A percentile compares a stretch with the other conserved stretches of the same genome.
Conservation (phyloP, 2,113 vertebrate genomes). For the Camelus dromedarius region DNA sequence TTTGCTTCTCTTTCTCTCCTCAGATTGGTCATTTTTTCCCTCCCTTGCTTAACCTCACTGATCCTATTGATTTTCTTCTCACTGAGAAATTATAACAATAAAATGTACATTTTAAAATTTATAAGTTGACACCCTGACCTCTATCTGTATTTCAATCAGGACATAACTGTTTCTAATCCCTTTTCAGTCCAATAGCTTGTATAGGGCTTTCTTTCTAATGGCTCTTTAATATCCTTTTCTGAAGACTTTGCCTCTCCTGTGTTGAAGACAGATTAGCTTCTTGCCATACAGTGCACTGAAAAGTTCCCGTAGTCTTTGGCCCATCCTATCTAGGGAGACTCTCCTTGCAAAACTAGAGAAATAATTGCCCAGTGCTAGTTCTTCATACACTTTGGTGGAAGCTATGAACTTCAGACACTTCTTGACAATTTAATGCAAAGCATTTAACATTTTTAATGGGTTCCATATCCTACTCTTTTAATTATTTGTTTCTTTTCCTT, state of each 20-base stretch:
- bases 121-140: neutral
- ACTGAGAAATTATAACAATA: neutral
- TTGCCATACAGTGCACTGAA: neutral
- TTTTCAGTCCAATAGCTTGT: neutral
- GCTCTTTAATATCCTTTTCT: neutral
- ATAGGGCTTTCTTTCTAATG: neutral
- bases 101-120: neutral
- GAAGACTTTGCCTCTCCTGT: neutral
- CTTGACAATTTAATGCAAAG: constrained; percentile 20
- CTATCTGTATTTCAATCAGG: neutral
- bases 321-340: neutral
- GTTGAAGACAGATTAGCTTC: neutral
- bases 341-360: neutral
- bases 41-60: neutral
- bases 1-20: neutral
- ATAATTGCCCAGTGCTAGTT: neutral
- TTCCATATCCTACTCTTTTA: constrained; percentile 44
- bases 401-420: neutral
- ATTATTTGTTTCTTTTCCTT: constrained; percentile 60
- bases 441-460: constrained; percentile 54
- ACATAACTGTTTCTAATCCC: neutral
- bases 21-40: neutral
- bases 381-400: neutral
- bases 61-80: neutral
- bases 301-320: neutral